Conservation (phyloP, 2,797 vertebrate species). For the Picus viridis region DNA sequence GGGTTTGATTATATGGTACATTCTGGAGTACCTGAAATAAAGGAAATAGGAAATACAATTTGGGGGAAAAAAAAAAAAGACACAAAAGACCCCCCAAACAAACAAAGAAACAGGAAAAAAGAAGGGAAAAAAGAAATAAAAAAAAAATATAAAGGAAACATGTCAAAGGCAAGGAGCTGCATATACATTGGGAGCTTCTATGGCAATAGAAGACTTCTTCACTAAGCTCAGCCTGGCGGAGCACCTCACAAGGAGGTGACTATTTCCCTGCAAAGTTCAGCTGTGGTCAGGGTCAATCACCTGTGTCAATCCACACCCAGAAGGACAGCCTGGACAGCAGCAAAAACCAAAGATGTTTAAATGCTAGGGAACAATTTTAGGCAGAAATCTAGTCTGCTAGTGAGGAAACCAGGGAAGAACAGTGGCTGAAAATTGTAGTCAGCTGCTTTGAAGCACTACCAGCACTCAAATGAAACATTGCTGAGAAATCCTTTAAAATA, state of each 20-base stretch:
- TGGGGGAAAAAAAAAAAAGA: too few species aligned
- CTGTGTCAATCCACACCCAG: not conserved
- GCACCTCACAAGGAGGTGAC: not conserved
- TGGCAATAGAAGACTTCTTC: not conserved
- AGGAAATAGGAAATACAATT: too few species aligned
- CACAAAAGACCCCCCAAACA: too few species aligned
- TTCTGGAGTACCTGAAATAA: not conserved
- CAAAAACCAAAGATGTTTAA: not conserved
- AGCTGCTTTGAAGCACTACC: accelerated
- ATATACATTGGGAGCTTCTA: not conserved
- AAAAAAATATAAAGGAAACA: not conserved
- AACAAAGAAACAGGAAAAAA: too few species aligned
- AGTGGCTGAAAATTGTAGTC: not conserved
- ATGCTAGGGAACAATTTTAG: not conserved
- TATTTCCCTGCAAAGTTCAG: not conserved
- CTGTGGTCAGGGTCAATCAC: not conserved
- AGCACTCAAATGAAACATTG: not conserved
- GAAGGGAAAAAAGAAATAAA: too few species aligned
- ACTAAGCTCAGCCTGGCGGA: not conserved
- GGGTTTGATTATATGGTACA: not conserved
- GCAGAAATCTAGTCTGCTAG: not conserved
- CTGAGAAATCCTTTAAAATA: conserved; percentile 32
- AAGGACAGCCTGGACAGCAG: not conserved
- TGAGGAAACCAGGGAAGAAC: not conserved
- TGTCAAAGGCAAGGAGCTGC: not conserved